Evolutionary conservation across 2,888 invertebrate species (phyloP).

Genomic region (Macrophya alboannulata): DNA sequence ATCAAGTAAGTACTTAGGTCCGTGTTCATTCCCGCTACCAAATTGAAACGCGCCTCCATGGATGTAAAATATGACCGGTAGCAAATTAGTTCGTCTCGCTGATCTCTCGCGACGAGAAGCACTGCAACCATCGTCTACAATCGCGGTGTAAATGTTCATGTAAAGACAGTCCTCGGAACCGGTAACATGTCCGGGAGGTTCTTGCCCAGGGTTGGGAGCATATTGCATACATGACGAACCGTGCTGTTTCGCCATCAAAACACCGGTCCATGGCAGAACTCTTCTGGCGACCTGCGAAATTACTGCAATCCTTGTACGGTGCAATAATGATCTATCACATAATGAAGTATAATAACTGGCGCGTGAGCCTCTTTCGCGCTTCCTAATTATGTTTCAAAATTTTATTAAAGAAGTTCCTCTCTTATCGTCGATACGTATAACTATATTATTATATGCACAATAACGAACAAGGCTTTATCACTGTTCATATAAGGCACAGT

Average conservation of each 20-base stretch:
- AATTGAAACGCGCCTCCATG: slow-evolving; percentile 81
- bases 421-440: no score
- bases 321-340: not conserved
- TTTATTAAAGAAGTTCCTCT: no score
- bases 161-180: slow-evolving; percentile 76
- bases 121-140: slow-evolving; percentile 55
- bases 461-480: no score
- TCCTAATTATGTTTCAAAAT: no score
- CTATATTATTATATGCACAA: no score
- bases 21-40: slow-evolving; percentile 82
- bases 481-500: no score
- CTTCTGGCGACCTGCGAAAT: slow-evolving; percentile 59
- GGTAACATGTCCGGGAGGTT: slow-evolving; percentile 65
- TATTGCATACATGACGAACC: slow-evolving; percentile 73
- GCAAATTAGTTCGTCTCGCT: not conserved
- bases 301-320: no score
- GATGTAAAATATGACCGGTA: slow-evolving; percentile 66
- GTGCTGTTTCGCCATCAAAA: slow-evolving; percentile 71
- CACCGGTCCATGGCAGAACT: slow-evolving; percentile 62
- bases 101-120: not conserved
- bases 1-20: slow-evolving; percentile 84
- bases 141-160: slow-evolving; percentile 73
- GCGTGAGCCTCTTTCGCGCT: no score
- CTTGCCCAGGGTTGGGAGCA: slow-evolving; percentile 61
- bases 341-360: not conserved